These are phyloP conservation scores for Cydia amplana DNA, from an alignment of 1,140 invertebrate genomes.

Conservation along the genomic window DNA sequence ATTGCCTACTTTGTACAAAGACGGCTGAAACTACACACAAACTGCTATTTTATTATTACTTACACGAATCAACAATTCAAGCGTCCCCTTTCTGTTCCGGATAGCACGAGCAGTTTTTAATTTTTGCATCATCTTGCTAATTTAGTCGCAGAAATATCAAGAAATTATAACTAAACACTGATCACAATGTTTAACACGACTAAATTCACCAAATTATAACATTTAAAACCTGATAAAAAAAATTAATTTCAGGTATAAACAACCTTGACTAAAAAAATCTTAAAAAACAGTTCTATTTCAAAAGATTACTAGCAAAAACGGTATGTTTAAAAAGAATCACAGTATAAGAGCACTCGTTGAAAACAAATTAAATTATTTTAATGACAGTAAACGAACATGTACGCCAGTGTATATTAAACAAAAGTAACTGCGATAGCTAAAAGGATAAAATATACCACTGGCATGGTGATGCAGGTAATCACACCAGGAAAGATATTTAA, in stretches of 20 bases:
- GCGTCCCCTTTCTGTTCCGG: slow-evolving; percentile 37
- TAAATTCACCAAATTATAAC: no score
- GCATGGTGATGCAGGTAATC: not conserved
- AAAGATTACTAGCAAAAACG: no score
- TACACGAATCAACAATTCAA: slow-evolving; percentile 45
- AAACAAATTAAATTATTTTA: not conserved
- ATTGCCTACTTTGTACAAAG: no score
- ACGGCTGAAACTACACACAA: not conserved
- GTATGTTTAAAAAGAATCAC: no score
- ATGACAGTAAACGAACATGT: slow-evolving; percentile 1
- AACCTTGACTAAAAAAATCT: no score
- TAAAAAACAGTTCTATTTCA: no score
- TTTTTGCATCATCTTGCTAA: slow-evolving; percentile 8
- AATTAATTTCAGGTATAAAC: no score
- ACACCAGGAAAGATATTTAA: not conserved
- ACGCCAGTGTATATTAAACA: not conserved
- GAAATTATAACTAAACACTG: not conserved
- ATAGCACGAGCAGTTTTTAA: not conserved
- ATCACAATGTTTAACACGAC: no score
- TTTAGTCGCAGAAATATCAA: not conserved
- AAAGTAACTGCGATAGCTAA: not conserved
- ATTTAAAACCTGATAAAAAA: no score
- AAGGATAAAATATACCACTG: not conserved
- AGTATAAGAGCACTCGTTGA: not conserved
- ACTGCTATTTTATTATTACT: slow-evolving; percentile 38